Base-by-base conservation (phyloP, 2,888 invertebrate genomes). In the Eupithecia exiguata region DNA sequence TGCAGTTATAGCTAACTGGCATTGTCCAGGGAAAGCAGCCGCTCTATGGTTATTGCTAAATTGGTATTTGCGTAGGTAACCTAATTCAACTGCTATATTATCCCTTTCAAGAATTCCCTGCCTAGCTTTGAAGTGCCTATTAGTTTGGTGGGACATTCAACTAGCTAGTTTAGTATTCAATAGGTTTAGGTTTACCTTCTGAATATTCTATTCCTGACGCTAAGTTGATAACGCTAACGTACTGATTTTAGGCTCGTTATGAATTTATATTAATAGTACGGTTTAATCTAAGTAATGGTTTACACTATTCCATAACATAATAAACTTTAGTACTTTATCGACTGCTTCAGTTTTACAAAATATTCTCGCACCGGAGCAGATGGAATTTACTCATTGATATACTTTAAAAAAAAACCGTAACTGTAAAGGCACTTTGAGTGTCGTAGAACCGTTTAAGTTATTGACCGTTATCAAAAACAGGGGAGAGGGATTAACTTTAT, bases 21-120 rank as follows among this genome's bases (percentile, higher is more conserved):
- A 74, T 71, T 74, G 74, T 71, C 74, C 66, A 36, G 74, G 69
- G 66, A 71, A 74, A 71, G 65, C 66, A 62, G 21, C 36, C 16
- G 46, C 35, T 49, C 46, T 68, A 61, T 69, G 49, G 66, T 73
- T 70, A 62, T 67, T 58, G 58, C 73, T 40, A 25, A 66, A 43
- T 69, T 58, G 58, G 46, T 49, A 62, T 70, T 70, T 38, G 69
- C 40, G 46, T 49, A 70, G 35, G 38, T 61, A 70, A 74, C 21
- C 68, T 25, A 70, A 70, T 70, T 70, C 38, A 43, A 65, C 21
- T 46, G 63, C 49, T 49, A 49, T 35, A 36, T 36, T 70, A 66
- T 10, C 5, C 38, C 65, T 66, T 40, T 36, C 36, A 63, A 36
- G 36, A 36, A 65, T 14, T 58, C 12, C 58, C 25, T 25, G 12